Conservation (phyloP, 2,113 vertebrate species). For the Stigmatopora argus region DNA sequence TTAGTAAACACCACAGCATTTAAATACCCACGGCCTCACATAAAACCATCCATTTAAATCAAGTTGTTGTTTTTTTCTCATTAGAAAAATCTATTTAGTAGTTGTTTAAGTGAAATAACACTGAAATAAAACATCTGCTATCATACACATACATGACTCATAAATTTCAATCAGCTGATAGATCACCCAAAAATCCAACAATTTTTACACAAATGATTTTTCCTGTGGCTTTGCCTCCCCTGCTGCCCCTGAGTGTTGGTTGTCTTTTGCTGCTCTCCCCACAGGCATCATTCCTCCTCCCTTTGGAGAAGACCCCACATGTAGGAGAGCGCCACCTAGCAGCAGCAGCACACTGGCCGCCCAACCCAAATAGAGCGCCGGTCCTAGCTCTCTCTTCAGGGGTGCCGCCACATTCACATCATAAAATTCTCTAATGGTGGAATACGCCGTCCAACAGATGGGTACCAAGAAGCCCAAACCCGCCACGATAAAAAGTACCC, state of each 20-base stretch:
- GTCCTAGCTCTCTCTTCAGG: slow-evolving; percentile 70
- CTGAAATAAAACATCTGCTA: not conserved
- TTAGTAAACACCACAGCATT: slow-evolving; percentile 45
- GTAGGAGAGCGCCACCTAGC: slow-evolving; percentile 62
- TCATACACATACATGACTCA: not conserved
- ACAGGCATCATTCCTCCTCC: slow-evolving; percentile 32
- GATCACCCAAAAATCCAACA: not conserved
- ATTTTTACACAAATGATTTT: slow-evolving; percentile 63
- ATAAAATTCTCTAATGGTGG: slow-evolving; percentile 67
- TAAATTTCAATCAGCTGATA: not conserved
- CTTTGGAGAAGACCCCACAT: slow-evolving; percentile 52
- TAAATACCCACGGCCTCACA: slow-evolving; percentile 22
- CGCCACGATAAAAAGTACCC: slow-evolving; percentile 60
- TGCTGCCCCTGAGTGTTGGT: slow-evolving; percentile 17
- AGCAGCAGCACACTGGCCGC: slow-evolving; percentile 60
- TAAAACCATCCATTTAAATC: not conserved
- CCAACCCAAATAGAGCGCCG: slow-evolving; percentile 70
- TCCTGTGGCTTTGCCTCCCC: slow-evolving; percentile 58
- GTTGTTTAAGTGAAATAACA: not conserved
- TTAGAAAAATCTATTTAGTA: slow-evolving; percentile 1
- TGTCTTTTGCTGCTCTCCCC: slow-evolving; percentile 42
- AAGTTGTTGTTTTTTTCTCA: not conserved
- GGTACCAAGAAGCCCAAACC: slow-evolving; percentile 61
- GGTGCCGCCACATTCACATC: slow-evolving; percentile 59
- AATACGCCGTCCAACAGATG: slow-evolving; percentile 63